phyloP scores from a whole-genome alignment of 35 echinoderm and acorn worm species.

The Heliocidaris tuberculata region DNA sequence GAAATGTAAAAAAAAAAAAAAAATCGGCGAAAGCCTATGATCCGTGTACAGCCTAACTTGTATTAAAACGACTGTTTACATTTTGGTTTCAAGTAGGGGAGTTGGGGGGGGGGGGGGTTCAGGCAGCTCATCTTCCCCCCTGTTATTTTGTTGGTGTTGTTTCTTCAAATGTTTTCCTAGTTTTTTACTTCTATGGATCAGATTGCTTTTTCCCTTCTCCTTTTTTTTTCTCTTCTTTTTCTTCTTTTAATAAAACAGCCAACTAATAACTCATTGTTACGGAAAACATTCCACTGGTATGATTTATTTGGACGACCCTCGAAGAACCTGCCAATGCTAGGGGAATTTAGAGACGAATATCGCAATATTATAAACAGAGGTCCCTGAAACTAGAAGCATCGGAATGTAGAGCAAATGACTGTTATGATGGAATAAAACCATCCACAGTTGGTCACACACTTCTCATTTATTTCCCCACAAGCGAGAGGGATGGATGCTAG shows the following conservation, averaged over 20 bases:
- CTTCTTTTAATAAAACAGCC: too few species aligned
- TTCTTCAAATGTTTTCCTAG: neutral
- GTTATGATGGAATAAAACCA: neutral
- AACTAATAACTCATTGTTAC: too few species aligned
- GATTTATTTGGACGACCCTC: neutral
- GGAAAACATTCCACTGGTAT: too few species aligned
- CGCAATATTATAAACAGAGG: neutral
- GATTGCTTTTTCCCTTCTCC: too few species aligned
- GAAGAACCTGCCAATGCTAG: neutral
- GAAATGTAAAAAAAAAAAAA: too few species aligned
- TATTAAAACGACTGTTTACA: neutral
- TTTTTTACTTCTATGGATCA: neutral
- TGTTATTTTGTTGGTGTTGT: neutral
- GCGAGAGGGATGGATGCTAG: neutral
- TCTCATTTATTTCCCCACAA: neutral
- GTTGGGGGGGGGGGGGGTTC: neutral
- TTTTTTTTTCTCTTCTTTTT: too few species aligned
- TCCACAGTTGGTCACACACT: neutral
- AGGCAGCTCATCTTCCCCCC: too few species aligned
- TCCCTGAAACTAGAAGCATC: neutral
- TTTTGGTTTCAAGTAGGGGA: neutral
- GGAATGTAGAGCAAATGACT: neutral
- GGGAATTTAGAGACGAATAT: neutral
- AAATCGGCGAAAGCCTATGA: too few species aligned
- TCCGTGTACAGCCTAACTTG: too few species aligned